Conservation (phyloP, 2,888 invertebrate species). For the Epirrhoe alternata region DNA sequence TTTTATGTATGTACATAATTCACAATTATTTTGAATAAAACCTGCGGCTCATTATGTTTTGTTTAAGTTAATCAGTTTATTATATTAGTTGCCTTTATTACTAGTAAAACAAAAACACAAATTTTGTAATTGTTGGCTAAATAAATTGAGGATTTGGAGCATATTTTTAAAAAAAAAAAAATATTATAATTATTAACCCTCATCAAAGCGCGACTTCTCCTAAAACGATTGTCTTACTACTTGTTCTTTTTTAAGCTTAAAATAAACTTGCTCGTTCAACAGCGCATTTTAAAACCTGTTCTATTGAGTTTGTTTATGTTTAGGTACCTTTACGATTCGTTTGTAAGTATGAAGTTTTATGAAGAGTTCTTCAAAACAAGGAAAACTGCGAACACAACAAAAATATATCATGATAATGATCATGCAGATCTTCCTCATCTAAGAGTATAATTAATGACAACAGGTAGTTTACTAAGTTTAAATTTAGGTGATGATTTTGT, state of each 20-base stretch:
- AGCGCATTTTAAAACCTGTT: conserved; percentile 1
- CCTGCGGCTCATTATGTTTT: too few species aligned
- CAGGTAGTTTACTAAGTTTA: too few species aligned
- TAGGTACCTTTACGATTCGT: not conserved
- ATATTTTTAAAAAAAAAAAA: too few species aligned
- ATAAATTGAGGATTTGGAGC: too few species aligned
- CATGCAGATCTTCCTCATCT: not conserved
- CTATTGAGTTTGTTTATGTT: not conserved
- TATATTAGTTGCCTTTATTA: too few species aligned
- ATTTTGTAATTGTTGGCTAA: too few species aligned
- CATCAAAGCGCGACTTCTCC: not conserved
- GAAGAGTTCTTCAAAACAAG: not conserved
- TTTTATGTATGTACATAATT: too few species aligned
- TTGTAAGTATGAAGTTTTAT: not conserved
- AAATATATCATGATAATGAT: not conserved
- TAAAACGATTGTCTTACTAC: not conserved
- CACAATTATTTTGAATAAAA: too few species aligned
- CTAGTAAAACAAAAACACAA: too few species aligned
- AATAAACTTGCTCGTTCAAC: not conserved
- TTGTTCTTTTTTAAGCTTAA: conserved; percentile 1
- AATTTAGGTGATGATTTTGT: too few species aligned
- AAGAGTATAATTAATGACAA: not conserved
- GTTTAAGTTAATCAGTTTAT: too few species aligned
- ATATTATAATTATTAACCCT: not conserved
- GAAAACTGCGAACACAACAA: not conserved